Evolutionary conservation across 2,113 vertebrate genomes (phyloP).

Genomic region (Potamarius usumacintae): DNA sequence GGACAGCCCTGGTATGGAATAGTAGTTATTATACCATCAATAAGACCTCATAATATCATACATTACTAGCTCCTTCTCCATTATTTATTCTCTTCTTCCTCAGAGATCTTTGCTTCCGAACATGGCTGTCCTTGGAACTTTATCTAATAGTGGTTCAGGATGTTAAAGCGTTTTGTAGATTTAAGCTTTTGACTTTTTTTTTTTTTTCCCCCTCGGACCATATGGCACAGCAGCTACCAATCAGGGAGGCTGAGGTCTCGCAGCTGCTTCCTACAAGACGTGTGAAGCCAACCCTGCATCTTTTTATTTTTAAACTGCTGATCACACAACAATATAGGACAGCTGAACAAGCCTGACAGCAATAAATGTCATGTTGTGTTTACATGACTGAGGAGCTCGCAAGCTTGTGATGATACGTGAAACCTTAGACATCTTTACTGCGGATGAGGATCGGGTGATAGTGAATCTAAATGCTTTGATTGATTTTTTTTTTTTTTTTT

Average conservation of each 20-base stretch:
- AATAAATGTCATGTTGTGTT: slow-evolving; percentile 9
- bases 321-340: slow-evolving; percentile 3
- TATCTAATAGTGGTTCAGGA: background rate
- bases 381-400: background rate
- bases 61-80: background rate
- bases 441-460: background rate
- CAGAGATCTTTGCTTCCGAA: background rate
- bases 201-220: background rate
- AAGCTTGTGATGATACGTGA: slow-evolving; percentile 16
- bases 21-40: background rate
- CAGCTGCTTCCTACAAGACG: background rate
- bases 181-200: background rate
- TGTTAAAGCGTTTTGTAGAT: background rate
- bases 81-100: background rate
- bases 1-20: too few relatives aligned
- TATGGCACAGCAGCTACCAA: background rate
- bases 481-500: background rate
- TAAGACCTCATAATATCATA: background rate
- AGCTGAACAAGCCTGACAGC: slow-evolving; percentile 6
- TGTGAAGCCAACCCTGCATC: background rate
- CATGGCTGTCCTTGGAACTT: background rate
- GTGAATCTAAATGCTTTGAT: background rate
- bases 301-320: slow-evolving; percentile 14
- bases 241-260: background rate
- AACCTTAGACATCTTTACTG: background rate